Percentiles rank a stretch among this genome's conserved stretches.
Conservation (phyloP, 2,797 vertebrate species). For the Channa striata region DNA sequence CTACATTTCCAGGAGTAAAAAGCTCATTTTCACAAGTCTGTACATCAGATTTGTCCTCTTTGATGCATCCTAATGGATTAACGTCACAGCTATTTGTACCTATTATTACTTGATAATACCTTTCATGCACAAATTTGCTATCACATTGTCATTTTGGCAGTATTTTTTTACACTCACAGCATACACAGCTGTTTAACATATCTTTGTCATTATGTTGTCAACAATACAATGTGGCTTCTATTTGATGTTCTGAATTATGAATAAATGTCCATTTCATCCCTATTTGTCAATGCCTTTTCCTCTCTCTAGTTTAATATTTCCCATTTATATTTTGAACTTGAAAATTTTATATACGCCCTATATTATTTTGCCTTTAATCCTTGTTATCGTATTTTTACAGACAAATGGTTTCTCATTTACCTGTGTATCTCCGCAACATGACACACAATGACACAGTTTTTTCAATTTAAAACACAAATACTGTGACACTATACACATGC, state of each 20-base stretch:
- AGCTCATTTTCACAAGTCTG: neutral
- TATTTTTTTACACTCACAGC: neutral
- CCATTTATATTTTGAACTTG: too few species aligned
- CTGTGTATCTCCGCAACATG: too few species aligned
- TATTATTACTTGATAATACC: neutral
- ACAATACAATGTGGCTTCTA: neutral
- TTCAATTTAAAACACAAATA: too few species aligned
- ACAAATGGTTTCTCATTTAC: too few species aligned
- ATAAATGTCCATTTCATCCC: neutral
- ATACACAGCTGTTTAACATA: slow-evolving; percentile 28
- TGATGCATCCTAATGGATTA: slow-evolving; percentile 7
- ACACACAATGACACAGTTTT: too few species aligned
- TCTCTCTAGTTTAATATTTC: too few species aligned
- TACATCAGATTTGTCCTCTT: slow-evolving; percentile 5
- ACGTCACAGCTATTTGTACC: slow-evolving; percentile 9
- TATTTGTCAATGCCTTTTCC: neutral
- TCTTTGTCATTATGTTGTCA: slow-evolving; percentile 23
- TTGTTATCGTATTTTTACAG: too few species aligned
- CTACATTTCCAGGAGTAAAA: slow-evolving; percentile 14
- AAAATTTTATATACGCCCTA: too few species aligned
- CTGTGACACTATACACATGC: too few species aligned
- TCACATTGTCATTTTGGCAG: slow-evolving; percentile 19
- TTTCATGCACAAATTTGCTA: slow-evolving; percentile 1
- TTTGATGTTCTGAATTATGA: slow-evolving; percentile 5
- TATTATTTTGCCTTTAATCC: too few species aligned